phyloP scores from a whole-genome alignment of 2,113 vertebrate species.

The Amphiprion ocellaris region DNA sequence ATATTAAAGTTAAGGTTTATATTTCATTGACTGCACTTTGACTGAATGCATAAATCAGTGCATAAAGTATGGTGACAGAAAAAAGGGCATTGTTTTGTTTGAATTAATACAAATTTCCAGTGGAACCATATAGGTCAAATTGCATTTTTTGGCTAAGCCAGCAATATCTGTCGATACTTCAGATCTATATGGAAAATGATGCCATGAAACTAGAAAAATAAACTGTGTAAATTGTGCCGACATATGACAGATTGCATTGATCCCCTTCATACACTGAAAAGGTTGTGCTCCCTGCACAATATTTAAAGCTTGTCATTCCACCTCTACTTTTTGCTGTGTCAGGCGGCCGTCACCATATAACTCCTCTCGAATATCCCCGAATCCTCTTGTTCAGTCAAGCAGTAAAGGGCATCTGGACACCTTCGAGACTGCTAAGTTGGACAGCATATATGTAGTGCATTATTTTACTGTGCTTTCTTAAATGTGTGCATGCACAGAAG shows the following conservation, averaged over 20 bases:
- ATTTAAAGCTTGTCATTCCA: slow-evolving; percentile 27
- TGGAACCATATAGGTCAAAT: too few relatives aligned
- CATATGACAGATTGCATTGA: neutral
- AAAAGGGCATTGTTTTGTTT: too few relatives aligned
- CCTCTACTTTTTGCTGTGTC: slow-evolving; percentile 37
- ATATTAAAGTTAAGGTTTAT: too few relatives aligned
- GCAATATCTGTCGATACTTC: too few relatives aligned
- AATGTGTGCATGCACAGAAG: neutral
- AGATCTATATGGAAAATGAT: too few relatives aligned
- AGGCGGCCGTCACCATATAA: slow-evolving; percentile 25
- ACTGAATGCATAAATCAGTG: too few relatives aligned
- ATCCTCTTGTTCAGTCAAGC: slow-evolving; percentile 47
- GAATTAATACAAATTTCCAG: too few relatives aligned
- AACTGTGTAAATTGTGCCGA: neutral
- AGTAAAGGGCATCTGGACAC: slow-evolving; percentile 46
- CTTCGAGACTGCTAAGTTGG: neutral
- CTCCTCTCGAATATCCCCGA: slow-evolving; percentile 8
- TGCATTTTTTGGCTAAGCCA: too few relatives aligned
- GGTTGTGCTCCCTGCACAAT: slow-evolving; percentile 2
- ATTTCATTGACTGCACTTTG: too few relatives aligned
- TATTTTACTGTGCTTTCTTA: neutral
- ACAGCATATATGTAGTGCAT: slow-evolving; percentile 15
- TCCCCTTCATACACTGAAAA: neutral
- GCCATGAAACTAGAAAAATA: neutral
- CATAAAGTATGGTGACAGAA: too few relatives aligned